Evolutionary conservation across 64 coral and sea anemone genomes (phyloP), one percentile per base, ranked within the genome.

Genomic region (Actinia tenebrosa): DNA sequence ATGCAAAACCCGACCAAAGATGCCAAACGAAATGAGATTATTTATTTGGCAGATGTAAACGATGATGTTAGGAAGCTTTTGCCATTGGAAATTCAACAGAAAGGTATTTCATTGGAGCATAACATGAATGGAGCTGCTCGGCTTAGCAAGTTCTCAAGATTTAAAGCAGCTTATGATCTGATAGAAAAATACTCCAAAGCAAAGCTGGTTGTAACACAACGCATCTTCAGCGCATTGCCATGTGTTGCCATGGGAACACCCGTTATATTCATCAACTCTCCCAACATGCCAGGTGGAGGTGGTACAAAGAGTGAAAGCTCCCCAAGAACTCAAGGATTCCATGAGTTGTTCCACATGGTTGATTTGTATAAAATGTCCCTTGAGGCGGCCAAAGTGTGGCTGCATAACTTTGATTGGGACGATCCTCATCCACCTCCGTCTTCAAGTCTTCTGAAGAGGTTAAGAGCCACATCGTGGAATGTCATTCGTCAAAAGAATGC

Each of bases 401-500:
- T 87, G 16, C 10, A 20, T 7, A 87, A 53, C 17, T 87, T 87
- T 53, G 45, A 77, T 75, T 87, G 86, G 86, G 44, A 4, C 20
- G 71, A 87, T 47, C 86, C 86, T 46, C 78, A 14, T 23, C 86
- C 87, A 43, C 23, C 25, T 79, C 11, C 87, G 2, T 16, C 53
- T 44, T 10, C 43, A 45, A 63, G 87, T 80, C 30, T 88, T 43
- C 78, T 88, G 0, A 88, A 79, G 77, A 50, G 87, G 50, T 77
- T 88, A 61, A 47, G 87, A 19, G 87, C 72, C 18, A 88, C 87
- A 60, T 58, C 77, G 2, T 88, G 87, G 87, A 88, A 58, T 88
- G 53, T 56, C 5, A 62, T 88, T 7, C 87, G 87, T 26, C n/a
- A 54, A 44, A 20, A 64, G 47, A 77, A 63, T 17, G 9, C 0